phyloP scores from a whole-genome alignment of 2,888 invertebrate species.

The Selenia dentaria region DNA sequence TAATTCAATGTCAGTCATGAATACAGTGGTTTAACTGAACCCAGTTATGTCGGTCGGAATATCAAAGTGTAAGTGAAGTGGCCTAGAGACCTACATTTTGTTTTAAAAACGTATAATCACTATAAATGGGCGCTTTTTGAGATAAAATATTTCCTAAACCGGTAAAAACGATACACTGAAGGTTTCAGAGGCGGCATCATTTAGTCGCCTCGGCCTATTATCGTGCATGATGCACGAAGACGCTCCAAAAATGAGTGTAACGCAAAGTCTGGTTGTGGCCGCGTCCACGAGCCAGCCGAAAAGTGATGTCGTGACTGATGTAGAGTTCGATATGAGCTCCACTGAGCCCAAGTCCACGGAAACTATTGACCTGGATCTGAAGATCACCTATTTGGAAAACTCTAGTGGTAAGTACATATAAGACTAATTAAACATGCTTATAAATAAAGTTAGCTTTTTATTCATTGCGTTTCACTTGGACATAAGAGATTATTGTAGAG shows the following conservation, averaged over 20 bases:
- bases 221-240: conserved; percentile 87
- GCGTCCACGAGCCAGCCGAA: conserved; percentile 85
- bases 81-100: conserved; percentile 95
- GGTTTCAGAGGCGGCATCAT: conserved; percentile 52
- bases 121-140: conserved; percentile 80
- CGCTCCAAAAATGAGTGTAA: conserved; percentile 87
- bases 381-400: conserved; percentile 86
- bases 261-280: conserved; percentile 87
- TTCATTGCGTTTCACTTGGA: too few species aligned
- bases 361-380: conserved; percentile 84
- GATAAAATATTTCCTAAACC: conserved; percentile 82
- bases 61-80: conserved; percentile 94
- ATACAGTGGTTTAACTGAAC: conserved; percentile 88
- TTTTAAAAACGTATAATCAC: conserved; percentile 66
- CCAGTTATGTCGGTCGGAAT: conserved; percentile 90
- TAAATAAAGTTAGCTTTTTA: conserved; percentile 7
- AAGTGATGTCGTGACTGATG: conserved; percentile 70
- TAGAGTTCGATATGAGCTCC: conserved; percentile 73
- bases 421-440: conserved; percentile 19
- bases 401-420: conserved; percentile 81
- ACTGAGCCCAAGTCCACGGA: conserved; percentile 77
- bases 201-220: conserved; percentile 68
- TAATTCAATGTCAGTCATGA: conserved; percentile 86
- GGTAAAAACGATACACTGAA: conserved; percentile 66
- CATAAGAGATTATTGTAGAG: too few species aligned